Base-by-base conservation (phyloP, 2,113 vertebrate genomes). In the Pteropus alecto region DNA sequence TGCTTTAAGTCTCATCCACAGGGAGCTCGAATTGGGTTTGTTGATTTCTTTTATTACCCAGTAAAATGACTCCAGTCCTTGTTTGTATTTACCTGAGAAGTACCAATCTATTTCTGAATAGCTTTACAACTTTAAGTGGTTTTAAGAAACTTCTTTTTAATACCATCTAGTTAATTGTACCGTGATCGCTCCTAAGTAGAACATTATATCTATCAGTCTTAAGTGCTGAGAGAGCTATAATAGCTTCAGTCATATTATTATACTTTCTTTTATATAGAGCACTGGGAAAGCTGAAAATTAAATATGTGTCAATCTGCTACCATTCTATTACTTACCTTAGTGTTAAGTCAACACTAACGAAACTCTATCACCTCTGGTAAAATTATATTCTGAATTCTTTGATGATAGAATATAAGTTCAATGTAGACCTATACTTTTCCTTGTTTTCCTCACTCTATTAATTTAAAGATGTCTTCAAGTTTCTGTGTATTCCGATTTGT, bases 91-190 rank as follows among this genome's bases (percentile, higher is more conserved):
- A 98, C 98, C 95, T 97, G 93, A 97, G 95, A 97, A 97, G 93
- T 94, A 97, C 81, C 93, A 67, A 77, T 79, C 92, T 88, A 93
- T 97, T 98, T 98, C 85, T 43, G 76, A 89, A 78, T 87, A 95
- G 35, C 87, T 98, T 60, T 96, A 95, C 97, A 97, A 98, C 97
- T 98, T 97, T 89, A 92, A 97, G 74, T 93, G 87, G 87, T 46
- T 92, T 97, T 93, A 97, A 97, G 97, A 98, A 97, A 97, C 97
- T 98, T 98, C 96, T 94, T 98, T 97, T 98, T 97, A 98, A 98
- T 97, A 77, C 95, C 98, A 92, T 70, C 97, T 94, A 94, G 96
- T 97, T 98, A 98, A 98, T 98, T 98, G 93, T 58, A 51, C 51
- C 78, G 70, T 82, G 96, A 98, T 97, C 92, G 83, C 97, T 97